phyloP scores from a whole-genome alignment of 23 tunicate species.

The Ascidia mentula region DNA sequence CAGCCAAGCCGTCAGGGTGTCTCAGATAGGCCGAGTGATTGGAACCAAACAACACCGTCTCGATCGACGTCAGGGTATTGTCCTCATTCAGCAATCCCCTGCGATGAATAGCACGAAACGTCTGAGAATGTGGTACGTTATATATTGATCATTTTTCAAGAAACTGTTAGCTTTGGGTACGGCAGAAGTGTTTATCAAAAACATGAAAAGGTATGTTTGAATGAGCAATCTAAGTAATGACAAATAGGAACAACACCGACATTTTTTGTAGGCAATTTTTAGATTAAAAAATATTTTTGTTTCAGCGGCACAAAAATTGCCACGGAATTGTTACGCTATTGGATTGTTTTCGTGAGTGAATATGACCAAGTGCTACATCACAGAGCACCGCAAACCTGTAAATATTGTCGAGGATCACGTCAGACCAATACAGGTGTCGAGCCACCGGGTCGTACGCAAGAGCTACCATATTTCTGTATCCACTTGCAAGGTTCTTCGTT shows the following conservation, averaged over 20 bases:
- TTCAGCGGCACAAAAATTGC: no score
- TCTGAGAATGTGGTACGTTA: no score
- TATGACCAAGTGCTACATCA: no score
- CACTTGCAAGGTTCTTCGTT: neutral
- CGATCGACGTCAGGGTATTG: neutral
- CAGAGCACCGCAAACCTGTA: neutral
- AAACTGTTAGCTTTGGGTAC: no score
- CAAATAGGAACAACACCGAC: neutral
- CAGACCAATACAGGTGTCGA: conserved; percentile 2
- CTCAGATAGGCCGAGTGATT: neutral
- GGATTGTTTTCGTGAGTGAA: no score
- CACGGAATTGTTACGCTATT: no score
- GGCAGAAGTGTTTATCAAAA: no score
- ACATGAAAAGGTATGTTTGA: no score
- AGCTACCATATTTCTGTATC: neutral
- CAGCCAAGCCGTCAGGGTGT: conserved; percentile 25
- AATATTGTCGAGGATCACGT: neutral
- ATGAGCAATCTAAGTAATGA: no score
- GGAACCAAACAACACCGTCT: conserved; percentile 8
- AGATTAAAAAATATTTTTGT: no score
- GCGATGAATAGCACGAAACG: no score
- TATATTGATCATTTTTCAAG: no score
- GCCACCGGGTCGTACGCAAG: neutral
- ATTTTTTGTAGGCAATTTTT: neutral
- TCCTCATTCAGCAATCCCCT: conserved; percentile 1